phyloP scores from a whole-genome alignment of 2,888 invertebrate genomes.

The Neoaliturus tenellus region DNA sequence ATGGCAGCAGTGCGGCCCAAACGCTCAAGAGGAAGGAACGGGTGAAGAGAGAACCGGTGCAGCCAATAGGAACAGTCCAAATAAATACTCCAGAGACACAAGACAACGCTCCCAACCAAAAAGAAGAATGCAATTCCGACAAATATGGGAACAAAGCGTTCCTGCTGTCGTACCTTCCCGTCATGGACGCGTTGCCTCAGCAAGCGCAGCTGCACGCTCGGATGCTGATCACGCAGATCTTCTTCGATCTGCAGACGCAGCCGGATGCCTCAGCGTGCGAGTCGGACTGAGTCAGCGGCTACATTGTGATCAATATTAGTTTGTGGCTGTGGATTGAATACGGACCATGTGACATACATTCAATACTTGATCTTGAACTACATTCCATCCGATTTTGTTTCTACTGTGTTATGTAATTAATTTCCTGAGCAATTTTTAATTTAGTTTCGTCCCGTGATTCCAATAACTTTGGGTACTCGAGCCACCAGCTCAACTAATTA shows the following conservation, averaged over 20 bases:
- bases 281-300: too few species aligned
- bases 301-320: too few species aligned
- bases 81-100: neutral
- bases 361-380: too few species aligned
- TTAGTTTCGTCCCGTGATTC: too few species aligned
- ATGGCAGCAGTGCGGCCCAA: neutral
- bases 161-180: neutral
- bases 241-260: neutral
- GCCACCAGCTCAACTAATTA: too few species aligned
- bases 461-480: too few species aligned
- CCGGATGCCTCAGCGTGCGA: too few species aligned
- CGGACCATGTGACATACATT: too few species aligned
- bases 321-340: too few species aligned
- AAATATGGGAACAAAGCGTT: slow-evolving; percentile 16
- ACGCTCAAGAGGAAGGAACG: neutral
- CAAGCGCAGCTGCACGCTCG: neutral
- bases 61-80: neutral
- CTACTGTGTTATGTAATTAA: too few species aligned
- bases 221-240: neutral
- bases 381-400: too few species aligned
- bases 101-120: neutral
- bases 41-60: neutral
- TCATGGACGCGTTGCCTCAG: slow-evolving; percentile 2
- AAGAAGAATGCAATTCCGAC: neutral
- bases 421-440: too few species aligned